phyloP scores from a whole-genome alignment of 2,888 invertebrate species.

The Drosophila stalkeri region DNA sequence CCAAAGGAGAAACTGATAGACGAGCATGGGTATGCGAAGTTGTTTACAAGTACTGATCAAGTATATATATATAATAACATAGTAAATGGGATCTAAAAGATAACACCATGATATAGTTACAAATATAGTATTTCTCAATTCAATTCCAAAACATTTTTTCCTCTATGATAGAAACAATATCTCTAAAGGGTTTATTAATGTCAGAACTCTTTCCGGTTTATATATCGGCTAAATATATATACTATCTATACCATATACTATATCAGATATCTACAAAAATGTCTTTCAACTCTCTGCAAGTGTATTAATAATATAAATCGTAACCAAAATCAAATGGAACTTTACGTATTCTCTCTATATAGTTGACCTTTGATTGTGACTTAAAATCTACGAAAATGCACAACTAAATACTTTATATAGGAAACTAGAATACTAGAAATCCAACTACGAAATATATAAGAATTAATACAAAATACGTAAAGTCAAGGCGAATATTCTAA shows the following conservation, averaged over 20 bases:
- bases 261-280: background rate
- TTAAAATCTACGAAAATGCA: constrained; percentile 34
- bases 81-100: background rate
- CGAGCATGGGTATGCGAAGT: background rate
- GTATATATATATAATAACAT: background rate
- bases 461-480: constrained; percentile 41
- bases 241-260: background rate
- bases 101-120: background rate
- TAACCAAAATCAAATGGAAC: constrained; percentile 10
- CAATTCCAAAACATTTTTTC: background rate
- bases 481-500: constrained; percentile 12
- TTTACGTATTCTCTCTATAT: constrained; percentile 12
- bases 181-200: background rate
- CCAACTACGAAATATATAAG: background rate
- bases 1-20: no score
- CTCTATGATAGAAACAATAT: background rate
- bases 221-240: background rate
- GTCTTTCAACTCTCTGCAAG: background rate
- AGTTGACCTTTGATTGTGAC: constrained; percentile 37
- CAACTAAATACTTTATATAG: constrained; percentile 31
- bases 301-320: background rate
- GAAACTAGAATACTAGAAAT: constrained; percentile 2
- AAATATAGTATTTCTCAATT: background rate
- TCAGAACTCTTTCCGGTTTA: background rate
- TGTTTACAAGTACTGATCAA: background rate